Base-by-base conservation (phyloP, 2,888 invertebrate species). In the Rhaphigaster nebulosa region DNA sequence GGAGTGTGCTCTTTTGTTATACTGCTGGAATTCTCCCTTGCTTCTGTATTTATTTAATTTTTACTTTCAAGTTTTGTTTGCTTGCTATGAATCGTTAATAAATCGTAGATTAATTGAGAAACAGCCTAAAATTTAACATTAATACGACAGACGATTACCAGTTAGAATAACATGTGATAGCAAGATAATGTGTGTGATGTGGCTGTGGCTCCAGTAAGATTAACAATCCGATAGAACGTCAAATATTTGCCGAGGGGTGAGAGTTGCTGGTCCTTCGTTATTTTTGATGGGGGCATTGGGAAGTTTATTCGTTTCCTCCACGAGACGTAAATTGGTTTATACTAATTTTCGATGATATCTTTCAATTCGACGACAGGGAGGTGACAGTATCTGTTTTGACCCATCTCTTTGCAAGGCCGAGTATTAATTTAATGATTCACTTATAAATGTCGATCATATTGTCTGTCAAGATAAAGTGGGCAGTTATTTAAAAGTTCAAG, bases 301-400 rank as follows among this genome's bases (percentile, higher is more conserved):
- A 34, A 34, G 29, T 70, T 70, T 70, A 70, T 70, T 70, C 70
- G 2, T 26, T 12, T n/a, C 29, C 70, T 34, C 70, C 1, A 29
- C 13, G 3, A 34, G 65, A 15, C 6, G 18, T 34, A 34, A 70
- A 70, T 70, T 70, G 70, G 70, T 70, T 70, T 6, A 34, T n/a
- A 70, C 34, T 70, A 70, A 70, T 18, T 34, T 29, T 70, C n/a
- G 70, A 70, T 70, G 29, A 34, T 70, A 70, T 70, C 70, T 70
- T 2, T 70, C 4, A 34, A 34, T 18, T 70, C 1, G 18, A 13
- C 15, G 70, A 70, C 70, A 18, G 13, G 29, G 18, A 34, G 34
- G 0, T 70, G 70, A 70, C 70, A 34, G 29, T 70, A 70, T 70
- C 70, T 70, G 70, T 70, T 34, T 70, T 70, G 70, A 70, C 70